Conservation (phyloP, 2,113 vertebrate genomes). For the Tragelaphus strepsiceros region DNA sequence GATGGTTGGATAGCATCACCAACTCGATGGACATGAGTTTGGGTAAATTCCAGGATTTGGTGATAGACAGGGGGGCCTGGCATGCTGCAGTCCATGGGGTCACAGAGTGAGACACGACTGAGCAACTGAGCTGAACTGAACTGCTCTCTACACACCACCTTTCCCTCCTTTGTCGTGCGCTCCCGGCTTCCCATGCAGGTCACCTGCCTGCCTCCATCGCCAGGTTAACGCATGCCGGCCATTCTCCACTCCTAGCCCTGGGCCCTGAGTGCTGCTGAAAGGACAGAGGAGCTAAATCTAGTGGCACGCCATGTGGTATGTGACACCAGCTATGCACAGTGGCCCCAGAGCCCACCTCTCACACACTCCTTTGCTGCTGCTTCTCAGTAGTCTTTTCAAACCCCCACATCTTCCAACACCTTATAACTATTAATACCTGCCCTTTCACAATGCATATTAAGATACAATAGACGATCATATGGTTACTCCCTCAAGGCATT, state of each 20-base stretch:
- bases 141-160: background rate
- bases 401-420: background rate
- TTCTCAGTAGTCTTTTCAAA: background rate
- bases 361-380: background rate
- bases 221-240: background rate
- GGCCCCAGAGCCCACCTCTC: background rate
- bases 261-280: background rate
- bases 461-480: background rate
- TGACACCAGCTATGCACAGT: background rate
- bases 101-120: background rate
- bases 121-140: background rate
- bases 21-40: background rate
- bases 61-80: background rate
- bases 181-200: background rate
- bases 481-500: background rate
- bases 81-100: background rate
- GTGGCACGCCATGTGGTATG: background rate
- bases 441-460: background rate
- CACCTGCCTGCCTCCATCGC: no score
- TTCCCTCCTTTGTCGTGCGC: accelerated
- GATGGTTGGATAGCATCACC: background rate
- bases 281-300: background rate
- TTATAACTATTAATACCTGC: background rate
- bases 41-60: background rate
- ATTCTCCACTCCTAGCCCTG: background rate